Conservation (phyloP, 1,140 invertebrate genomes). For the Saccostrea echinata region DNA sequence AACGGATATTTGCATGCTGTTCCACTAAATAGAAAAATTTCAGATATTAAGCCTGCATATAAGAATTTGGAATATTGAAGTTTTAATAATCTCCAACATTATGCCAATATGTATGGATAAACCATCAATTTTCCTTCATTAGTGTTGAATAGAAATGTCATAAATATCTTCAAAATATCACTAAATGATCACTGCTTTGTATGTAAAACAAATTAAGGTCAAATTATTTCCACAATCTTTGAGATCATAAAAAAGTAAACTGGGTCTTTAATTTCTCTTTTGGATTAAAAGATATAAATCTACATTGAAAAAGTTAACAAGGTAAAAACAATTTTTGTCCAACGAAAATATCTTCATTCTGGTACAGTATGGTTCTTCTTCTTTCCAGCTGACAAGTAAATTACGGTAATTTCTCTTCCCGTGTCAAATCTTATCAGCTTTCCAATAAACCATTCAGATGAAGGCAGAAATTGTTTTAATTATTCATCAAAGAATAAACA, state of each 20-base stretch:
- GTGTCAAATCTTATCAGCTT: neutral
- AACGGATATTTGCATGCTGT: neutral
- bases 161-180: neutral
- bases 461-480: neutral
- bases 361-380: neutral
- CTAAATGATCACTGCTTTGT: neutral
- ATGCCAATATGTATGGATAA: neutral
- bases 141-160: constrained; percentile 1
- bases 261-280: constrained; percentile 3
- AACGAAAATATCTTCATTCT: neutral
- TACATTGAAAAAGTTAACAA: neutral
- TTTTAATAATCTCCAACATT: neutral
- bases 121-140: neutral
- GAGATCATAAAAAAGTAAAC: neutral
- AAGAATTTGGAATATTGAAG: neutral
- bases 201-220: neutral
- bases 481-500: neutral
- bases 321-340: neutral
- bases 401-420: neutral
- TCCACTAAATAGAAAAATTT: neutral
- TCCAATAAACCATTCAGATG: neutral
- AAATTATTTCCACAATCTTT: neutral
- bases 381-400: neutral
- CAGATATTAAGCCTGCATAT: neutral
- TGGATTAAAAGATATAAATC: constrained; percentile 7